Base-by-base conservation (phyloP, 2,888 invertebrate species). In the Drosophila tripunctata region DNA sequence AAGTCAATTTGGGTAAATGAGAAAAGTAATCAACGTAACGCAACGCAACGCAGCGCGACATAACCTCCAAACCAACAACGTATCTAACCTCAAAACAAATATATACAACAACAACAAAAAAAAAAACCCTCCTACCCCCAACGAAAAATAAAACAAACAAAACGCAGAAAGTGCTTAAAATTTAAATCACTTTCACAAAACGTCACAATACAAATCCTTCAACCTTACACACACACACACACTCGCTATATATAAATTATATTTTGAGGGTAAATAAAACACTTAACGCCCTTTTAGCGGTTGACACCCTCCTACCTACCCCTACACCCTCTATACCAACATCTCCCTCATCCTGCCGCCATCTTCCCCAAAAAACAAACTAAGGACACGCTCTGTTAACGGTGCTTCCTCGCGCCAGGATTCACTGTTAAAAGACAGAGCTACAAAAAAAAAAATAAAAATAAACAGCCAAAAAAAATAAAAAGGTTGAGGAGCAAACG, bases 221-320 rank as follows among this genome's bases (percentile, higher is more conserved):
- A 51, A 45, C 41, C 56, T 52, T 54, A 56, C 33, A 33, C 51
- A 44, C 40, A 54, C 51, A 30, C 51, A 12, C 8, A 52, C 57
- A 43, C 58, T 65, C 17, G 54, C 79, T 69, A 76, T 78, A 83
- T 83, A 83, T 83, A 83, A 83, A 83, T 83, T 83, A 86, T 86
- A 86, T 83, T 83, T 83, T 69, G 81, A 83, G 83, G 84, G 83
- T 86, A 83, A 83, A 83, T 83, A 83, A 83, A 83, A 86, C 83
- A 83, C 83, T 83, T 83, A 83, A 86, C 83, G 83, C 86, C 86
- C 83, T 83, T 83, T 83, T 83, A 83, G 83, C 83, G 86, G 83
- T 83, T 86, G 71, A 83, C 69, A 76, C 78, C 68, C 78, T 47
- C 24, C 27, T 19, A 31, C 48, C 41, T 21, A 31, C 22, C 33